These are phyloP conservation scores for Neopelma chrysocephalum DNA, from an alignment of 2,797 vertebrate genomes.

Conservation along the genomic window DNA sequence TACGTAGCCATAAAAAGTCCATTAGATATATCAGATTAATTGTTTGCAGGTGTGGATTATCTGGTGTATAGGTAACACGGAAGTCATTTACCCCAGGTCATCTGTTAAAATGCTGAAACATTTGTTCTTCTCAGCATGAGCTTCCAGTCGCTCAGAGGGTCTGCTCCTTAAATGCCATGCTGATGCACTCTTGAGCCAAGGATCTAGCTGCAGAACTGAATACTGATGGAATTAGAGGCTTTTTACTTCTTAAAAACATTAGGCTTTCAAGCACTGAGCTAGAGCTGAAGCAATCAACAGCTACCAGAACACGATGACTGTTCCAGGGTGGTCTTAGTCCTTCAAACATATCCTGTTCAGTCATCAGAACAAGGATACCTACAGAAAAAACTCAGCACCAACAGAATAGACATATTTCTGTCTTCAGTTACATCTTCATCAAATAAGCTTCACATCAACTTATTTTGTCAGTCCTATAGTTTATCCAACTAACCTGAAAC, in stretches of 20 bases:
- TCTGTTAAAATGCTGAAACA: neutral
- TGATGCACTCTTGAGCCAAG: neutral
- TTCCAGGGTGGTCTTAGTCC: neutral
- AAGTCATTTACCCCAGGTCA: neutral
- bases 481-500: neutral
- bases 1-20: neutral
- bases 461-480: neutral
- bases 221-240: neutral
- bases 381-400: neutral
- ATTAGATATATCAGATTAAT: neutral
- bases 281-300: neutral
- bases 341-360: neutral
- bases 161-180: neutral
- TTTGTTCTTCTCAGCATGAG: neutral
- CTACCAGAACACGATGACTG: rapidly evolving
- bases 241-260: neutral
- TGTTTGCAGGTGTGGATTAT: neutral
- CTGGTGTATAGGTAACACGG: neutral
- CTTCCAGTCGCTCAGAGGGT: neutral
- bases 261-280: neutral
- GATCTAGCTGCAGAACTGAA: neutral
- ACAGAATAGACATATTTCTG: neutral
- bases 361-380: neutral
- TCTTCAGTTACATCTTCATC: neutral
- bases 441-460: neutral